A percentile compares a stretch with the other conserved stretches of the same genome.
Evolutionary conservation across 2,797 vertebrate species (phyloP).

Genomic region (Linurgus olivaceus): DNA sequence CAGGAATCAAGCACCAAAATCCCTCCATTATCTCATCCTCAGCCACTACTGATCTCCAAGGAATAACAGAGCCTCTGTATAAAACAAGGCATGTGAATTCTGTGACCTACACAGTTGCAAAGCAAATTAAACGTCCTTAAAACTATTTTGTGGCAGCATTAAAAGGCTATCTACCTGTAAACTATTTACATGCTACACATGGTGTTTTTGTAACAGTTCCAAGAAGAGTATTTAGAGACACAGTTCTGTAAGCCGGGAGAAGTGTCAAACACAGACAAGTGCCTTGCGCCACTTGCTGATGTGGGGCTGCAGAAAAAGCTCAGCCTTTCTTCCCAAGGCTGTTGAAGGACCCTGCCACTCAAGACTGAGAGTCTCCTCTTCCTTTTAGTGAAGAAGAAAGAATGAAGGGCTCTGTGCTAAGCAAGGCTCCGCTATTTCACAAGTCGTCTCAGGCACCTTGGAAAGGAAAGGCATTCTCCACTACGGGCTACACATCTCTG

Average conservation of each 20-base stretch:
- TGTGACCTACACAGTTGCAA: background rate
- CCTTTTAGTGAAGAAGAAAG: background rate
- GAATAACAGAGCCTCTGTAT: background rate
- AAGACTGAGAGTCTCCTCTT: background rate
- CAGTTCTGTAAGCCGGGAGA: background rate
- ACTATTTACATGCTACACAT: background rate
- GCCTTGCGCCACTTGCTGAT: background rate
- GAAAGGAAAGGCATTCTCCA: background rate
- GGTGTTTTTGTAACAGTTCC: background rate
- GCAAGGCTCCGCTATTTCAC: background rate
- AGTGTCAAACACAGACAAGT: background rate
- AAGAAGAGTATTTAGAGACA: background rate
- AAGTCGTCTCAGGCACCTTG: background rate
- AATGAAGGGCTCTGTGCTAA: background rate
- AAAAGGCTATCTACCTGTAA: background rate
- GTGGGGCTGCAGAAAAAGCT: background rate
- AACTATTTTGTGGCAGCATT: background rate
- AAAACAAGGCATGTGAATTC: background rate
- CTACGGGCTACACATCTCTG: accelerated
- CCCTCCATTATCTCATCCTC: background rate
- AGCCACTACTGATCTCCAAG: background rate
- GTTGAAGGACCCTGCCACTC: background rate
- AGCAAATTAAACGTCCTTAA: background rate
- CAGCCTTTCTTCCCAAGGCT: background rate
- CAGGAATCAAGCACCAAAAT: background rate